Percentiles rank a stretch among this genome's conserved stretches.
phyloP scores from a whole-genome alignment of 2,888 invertebrate genomes.

The Temnothorax ravouxi region DNA sequence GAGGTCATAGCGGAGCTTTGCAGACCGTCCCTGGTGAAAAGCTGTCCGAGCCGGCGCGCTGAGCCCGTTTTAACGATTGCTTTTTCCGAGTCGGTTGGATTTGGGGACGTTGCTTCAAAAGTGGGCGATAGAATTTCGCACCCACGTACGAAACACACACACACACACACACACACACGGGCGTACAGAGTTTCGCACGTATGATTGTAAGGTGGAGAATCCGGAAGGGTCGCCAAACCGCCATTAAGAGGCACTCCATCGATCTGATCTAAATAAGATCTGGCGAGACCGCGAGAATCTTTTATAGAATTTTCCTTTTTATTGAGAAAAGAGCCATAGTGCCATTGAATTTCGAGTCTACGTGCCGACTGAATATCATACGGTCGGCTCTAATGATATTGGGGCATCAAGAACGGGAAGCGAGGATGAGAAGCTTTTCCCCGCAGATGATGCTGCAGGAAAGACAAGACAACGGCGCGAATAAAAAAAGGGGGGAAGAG shows the following conservation, averaged over 20 bases:
- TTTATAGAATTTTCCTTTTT: constrained; percentile 57
- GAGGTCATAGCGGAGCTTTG: constrained; percentile 61
- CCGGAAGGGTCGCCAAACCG: constrained; percentile 55
- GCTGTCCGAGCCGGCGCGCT: constrained; percentile 64
- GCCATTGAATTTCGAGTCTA: constrained; percentile 56
- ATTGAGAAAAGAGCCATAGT: background rate
- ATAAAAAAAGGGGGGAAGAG: background rate
- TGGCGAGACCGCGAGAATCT: constrained; percentile 37
- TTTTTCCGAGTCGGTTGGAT: constrained; percentile 62
- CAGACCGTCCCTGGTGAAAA: constrained; percentile 65
- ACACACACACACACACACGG: background rate
- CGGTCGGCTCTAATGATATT: constrained; percentile 63
- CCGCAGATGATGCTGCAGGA: constrained; percentile 1
- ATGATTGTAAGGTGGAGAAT: constrained; percentile 3
- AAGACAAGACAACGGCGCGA: constrained; percentile 8
- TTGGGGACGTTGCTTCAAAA: constrained; percentile 65
- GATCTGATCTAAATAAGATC: constrained; percentile 67
- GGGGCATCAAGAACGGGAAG: constrained; percentile 24
- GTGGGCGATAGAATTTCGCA: constrained; percentile 65
- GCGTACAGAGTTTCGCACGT: constrained; percentile 1
- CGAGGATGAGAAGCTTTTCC: constrained; percentile 29
- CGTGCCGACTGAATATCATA: constrained; percentile 60
- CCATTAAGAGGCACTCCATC: constrained; percentile 55
- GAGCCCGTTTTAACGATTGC: constrained; percentile 71
- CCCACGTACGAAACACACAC: constrained; percentile 32